phyloP scores from a whole-genome alignment of 2,888 invertebrate genomes.

The Melipona beecheii region DNA sequence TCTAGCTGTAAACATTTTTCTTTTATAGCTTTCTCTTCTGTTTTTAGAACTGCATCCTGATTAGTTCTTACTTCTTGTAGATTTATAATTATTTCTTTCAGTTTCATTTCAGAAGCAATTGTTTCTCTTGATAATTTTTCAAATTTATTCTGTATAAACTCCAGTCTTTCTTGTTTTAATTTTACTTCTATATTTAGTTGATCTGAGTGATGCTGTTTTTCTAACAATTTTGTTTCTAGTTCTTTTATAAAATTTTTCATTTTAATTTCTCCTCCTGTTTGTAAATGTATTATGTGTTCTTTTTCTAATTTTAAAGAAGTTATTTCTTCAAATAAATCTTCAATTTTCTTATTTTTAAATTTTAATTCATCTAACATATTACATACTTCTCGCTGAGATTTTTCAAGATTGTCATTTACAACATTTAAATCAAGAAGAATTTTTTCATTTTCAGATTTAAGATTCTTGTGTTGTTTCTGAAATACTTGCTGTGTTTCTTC shows the following conservation, averaged over 20 bases:
- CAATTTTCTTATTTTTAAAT: slow-evolving; percentile 46
- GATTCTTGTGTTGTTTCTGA: slow-evolving; percentile 32
- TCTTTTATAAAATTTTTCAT: slow-evolving; percentile 21
- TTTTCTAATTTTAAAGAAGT: slow-evolving; percentile 56
- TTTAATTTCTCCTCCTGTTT: slow-evolving; percentile 21
- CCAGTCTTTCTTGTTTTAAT: slow-evolving; percentile 67
- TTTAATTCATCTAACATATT: slow-evolving; percentile 49
- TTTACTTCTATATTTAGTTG: slow-evolving; percentile 61
- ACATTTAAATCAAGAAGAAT: slow-evolving; percentile 46
- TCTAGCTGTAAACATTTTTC: slow-evolving; percentile 66
- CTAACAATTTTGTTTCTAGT: slow-evolving; percentile 32
- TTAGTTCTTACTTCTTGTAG: slow-evolving; percentile 72
- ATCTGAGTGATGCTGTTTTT: slow-evolving; percentile 34
- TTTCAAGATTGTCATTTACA: slow-evolving; percentile 31
- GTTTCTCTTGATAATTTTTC: slow-evolving; percentile 61
- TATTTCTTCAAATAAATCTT: slow-evolving; percentile 43
- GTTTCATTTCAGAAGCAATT: slow-evolving; percentile 64
- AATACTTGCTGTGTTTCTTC: slow-evolving; percentile 24
- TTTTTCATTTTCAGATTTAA: slow-evolving; percentile 43
- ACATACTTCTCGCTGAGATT: slow-evolving; percentile 43
- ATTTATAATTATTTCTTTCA: slow-evolving; percentile 75
- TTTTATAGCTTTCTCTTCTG: slow-evolving; percentile 71
- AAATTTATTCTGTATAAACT: slow-evolving; percentile 60
- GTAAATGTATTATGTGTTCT: slow-evolving; percentile 22
- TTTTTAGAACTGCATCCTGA: slow-evolving; percentile 71